Percentiles rank a stretch among this genome's conserved stretches.
Evolutionary conservation across 2,797 vertebrate genomes (phyloP).

Genomic region (Bradypodion pumilum): DNA sequence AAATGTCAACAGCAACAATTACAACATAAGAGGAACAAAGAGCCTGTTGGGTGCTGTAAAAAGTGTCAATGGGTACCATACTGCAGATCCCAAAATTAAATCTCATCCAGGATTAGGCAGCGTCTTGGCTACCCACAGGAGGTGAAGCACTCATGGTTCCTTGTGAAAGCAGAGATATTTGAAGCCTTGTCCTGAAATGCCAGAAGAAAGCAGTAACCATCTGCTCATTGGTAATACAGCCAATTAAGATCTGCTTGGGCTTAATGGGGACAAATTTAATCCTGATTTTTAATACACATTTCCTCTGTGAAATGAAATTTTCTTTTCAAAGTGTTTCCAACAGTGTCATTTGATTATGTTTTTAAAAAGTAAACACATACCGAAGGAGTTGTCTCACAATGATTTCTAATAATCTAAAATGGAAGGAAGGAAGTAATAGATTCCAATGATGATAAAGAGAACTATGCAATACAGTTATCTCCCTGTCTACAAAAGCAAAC

Average conservation of each 20-base stretch:
- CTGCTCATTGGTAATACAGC: background rate
- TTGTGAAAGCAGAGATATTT: background rate
- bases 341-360: background rate
- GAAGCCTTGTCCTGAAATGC: background rate
- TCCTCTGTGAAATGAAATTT: background rate
- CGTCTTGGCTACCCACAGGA: background rate
- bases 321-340: background rate
- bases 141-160: background rate
- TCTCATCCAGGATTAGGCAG: background rate
- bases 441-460: background rate
- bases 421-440: background rate
- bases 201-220: background rate
- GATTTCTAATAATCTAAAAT: background rate
- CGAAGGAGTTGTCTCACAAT: background rate
- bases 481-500: background rate
- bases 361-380: background rate
- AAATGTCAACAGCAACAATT: too few relatives aligned
- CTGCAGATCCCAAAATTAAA: background rate
- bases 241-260: background rate
- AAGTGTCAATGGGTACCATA: background rate
- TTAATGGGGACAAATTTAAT: background rate
- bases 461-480: background rate
- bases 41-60: too few relatives aligned
- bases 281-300: background rate
- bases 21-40: too few relatives aligned